Conservation (phyloP, 2,113 vertebrate genomes). For the Cercopithecus mona region DNA sequence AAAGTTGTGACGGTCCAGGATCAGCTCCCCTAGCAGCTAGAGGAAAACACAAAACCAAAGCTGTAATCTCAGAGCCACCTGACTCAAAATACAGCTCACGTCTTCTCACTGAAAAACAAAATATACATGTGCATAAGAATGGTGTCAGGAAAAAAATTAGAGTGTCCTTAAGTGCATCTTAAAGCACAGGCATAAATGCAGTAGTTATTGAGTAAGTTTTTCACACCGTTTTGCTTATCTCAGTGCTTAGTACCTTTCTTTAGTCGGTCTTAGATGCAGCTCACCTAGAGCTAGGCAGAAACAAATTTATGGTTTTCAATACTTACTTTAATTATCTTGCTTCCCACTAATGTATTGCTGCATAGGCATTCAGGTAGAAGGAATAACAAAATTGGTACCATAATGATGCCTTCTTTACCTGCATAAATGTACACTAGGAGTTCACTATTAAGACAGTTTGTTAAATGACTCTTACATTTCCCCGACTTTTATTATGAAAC, state of each 20-base stretch:
- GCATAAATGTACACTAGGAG: background rate
- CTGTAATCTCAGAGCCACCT: background rate
- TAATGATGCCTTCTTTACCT: background rate
- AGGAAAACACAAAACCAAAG: background rate
- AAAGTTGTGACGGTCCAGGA: conserved; percentile 97
- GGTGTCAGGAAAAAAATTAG: background rate
- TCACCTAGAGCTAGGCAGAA: background rate
- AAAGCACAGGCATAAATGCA: background rate
- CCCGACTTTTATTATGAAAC: conserved; percentile 34
- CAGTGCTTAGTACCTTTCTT: background rate
- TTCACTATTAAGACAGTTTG: background rate
- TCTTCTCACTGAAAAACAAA: background rate
- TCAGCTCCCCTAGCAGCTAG: conserved; percentile 95
- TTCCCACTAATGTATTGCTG: background rate
- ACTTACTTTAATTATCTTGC: background rate
- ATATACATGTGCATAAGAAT: background rate
- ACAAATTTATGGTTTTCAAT: background rate
- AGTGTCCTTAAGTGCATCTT: background rate
- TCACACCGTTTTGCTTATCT: background rate
- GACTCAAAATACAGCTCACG: background rate
- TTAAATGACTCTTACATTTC: conserved; percentile 16
- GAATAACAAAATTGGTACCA: background rate
- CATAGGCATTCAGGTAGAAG: background rate
- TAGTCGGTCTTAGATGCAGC: background rate
- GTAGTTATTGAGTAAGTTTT: background rate